These are phyloP conservation scores for Homarus americanus DNA, from an alignment of 1,140 invertebrate species.

Conservation along the genomic window DNA sequence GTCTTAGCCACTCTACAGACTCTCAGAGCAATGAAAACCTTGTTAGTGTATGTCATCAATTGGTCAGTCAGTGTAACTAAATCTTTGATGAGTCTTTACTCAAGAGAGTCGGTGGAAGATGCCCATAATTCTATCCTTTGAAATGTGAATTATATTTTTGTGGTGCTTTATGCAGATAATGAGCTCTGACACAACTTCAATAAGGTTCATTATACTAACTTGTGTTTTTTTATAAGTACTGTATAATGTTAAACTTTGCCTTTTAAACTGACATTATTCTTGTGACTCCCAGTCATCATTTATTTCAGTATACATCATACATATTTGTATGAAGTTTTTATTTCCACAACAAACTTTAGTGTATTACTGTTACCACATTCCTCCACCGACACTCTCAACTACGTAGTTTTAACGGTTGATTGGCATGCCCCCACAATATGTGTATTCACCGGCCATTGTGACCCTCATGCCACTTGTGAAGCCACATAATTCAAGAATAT, in stretches of 20 bases:
- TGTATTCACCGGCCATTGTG: slow-evolving; percentile 11
- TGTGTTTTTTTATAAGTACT: neutral
- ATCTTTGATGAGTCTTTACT: slow-evolving; percentile 1
- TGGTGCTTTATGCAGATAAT: neutral
- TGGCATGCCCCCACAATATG: slow-evolving; percentile 61
- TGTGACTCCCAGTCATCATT: neutral
- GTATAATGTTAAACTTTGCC: neutral
- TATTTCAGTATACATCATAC: neutral
- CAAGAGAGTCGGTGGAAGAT: slow-evolving; percentile 7
- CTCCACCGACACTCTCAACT: slow-evolving; percentile 50
- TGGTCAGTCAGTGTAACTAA: slow-evolving; percentile 21
- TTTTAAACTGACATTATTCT: neutral
- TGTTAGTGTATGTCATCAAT: slow-evolving; percentile 21
- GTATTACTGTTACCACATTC: slow-evolving; percentile 3
- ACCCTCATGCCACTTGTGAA: neutral
- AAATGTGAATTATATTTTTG: neutral
- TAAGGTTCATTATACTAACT: neutral
- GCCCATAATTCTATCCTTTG: neutral
- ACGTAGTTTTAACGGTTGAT: slow-evolving; percentile 52
- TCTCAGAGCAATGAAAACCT: neutral
- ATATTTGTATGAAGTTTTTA: neutral
- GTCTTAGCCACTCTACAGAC: slow-evolving; percentile 27
- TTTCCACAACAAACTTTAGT: neutral
- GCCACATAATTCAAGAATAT: neutral
- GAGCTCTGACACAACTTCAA: neutral